Conservation (phyloP, 2,888 invertebrate genomes). For the Hypselothyrea guttata region DNA sequence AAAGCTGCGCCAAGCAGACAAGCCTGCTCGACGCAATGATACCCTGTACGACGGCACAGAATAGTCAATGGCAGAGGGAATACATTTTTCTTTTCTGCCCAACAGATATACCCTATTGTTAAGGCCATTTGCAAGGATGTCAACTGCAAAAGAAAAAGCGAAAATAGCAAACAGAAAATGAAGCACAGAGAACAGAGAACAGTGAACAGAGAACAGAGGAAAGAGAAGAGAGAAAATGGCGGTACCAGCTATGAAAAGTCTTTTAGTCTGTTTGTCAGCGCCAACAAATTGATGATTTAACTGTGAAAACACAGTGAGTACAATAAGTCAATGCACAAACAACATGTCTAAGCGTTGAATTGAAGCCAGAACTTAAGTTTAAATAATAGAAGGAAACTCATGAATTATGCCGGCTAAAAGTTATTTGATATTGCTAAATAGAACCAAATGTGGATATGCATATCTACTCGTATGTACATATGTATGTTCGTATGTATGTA, state of each 20-base stretch:
- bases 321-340: slow-evolving; percentile 1
- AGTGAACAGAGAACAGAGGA: slow-evolving; percentile 2
- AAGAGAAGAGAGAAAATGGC: neutral
- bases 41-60: too few species aligned
- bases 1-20: neutral
- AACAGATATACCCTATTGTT: too few species aligned
- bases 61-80: too few species aligned
- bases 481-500: too few species aligned
- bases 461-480: too few species aligned
- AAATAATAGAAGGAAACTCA: too few species aligned
- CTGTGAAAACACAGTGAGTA: slow-evolving; percentile 5
- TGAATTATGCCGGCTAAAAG: too few species aligned
- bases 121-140: neutral
- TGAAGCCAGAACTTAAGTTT: neutral
- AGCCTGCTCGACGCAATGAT: neutral
- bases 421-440: too few species aligned
- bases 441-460: too few species aligned
- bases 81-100: too few species aligned
- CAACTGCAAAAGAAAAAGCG: neutral
- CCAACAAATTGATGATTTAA: slow-evolving; percentile 37
- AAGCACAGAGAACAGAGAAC: neutral
- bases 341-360: neutral
- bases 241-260: slow-evolving; percentile 17
- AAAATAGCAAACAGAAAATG: neutral
- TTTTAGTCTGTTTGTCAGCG: slow-evolving; percentile 17